Percentiles rank a stretch among this genome's conserved stretches.
Evolutionary conservation across 2,797 vertebrate species (phyloP).

Genomic region (Neosilurus mollespiculum): DNA sequence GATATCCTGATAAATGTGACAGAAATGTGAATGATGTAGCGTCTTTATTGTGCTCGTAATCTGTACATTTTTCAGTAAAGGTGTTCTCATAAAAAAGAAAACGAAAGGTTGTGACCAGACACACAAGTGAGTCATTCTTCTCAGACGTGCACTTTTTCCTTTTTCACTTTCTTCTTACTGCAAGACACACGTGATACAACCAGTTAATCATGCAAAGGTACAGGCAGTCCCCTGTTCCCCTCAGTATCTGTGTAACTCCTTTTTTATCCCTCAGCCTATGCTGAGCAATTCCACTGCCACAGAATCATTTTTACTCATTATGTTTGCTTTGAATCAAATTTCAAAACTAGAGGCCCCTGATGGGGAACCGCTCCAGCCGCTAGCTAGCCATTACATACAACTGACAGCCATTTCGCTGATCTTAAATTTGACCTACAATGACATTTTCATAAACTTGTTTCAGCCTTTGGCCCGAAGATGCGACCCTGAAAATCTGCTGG

Average conservation of each 20-base stretch:
- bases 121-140: background rate
- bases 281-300: background rate
- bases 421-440: too few relatives aligned
- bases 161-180: background rate
- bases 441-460: too few relatives aligned
- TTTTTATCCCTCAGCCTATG: background rate
- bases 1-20: background rate
- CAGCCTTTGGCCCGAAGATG: too few relatives aligned
- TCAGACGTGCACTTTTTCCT: background rate
- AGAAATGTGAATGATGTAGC: background rate
- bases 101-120: background rate
- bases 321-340: background rate
- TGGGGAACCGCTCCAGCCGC: too few relatives aligned
- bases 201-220: background rate
- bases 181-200: background rate
- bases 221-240: background rate
- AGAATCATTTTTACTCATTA: background rate
- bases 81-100: background rate
- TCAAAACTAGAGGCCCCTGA: too few relatives aligned
- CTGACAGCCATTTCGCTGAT: too few relatives aligned
- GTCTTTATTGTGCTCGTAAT: background rate
- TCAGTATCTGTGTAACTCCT: background rate
- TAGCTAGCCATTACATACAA: too few relatives aligned
- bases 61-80: background rate
- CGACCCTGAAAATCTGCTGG: too few relatives aligned